A percentile compares a stretch with the other conserved stretches of the same genome.
Conservation (phyloP, 2,797 vertebrate species). For the Enteromius anoplus region DNA sequence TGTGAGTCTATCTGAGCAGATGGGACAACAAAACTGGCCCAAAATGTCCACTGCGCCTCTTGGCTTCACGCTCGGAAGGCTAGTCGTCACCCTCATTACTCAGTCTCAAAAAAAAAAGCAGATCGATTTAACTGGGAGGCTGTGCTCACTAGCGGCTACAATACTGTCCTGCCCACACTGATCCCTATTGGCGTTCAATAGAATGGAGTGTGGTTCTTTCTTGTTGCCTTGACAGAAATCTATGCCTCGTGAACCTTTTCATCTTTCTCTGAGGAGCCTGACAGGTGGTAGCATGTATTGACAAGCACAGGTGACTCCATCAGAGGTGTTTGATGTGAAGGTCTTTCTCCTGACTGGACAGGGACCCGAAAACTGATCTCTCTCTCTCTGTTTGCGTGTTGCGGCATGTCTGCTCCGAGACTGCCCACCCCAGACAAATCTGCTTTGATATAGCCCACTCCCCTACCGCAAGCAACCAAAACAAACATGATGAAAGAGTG, state of each 20-base stretch:
- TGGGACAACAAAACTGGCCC: constrained; percentile 64
- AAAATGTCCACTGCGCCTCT: constrained; percentile 65
- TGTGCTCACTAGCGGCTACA: constrained; percentile 69
- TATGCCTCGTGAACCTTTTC: constrained; percentile 71
- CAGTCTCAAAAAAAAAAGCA: constrained; percentile 50
- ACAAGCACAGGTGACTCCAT: constrained; percentile 71
- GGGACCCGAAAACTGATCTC: constrained; percentile 64
- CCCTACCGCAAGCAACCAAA: constrained; percentile 64
- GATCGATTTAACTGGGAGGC: constrained; percentile 70
- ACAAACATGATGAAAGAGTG: constrained; percentile 79
- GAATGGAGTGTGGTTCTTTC: constrained; percentile 60
- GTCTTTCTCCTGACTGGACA: constrained; percentile 62
- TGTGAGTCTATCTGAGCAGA: constrained; percentile 56
- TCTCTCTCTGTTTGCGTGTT: constrained; percentile 57
- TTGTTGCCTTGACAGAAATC: constrained; percentile 72
- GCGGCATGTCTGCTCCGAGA: neutral
- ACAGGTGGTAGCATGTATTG: constrained; percentile 58
- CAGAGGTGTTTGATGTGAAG: constrained; percentile 76
- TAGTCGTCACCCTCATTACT: constrained; percentile 65
- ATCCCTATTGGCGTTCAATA: constrained; percentile 65
- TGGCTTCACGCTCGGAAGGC: constrained; percentile 68
- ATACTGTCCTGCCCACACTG: constrained; percentile 68
- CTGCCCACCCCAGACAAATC: constrained; percentile 26
- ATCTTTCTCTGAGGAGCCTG: constrained; percentile 66
- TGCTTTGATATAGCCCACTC: constrained; percentile 73